Conservation (phyloP, 1,140 invertebrate species). For the Ctenoplectra terminalis region DNA sequence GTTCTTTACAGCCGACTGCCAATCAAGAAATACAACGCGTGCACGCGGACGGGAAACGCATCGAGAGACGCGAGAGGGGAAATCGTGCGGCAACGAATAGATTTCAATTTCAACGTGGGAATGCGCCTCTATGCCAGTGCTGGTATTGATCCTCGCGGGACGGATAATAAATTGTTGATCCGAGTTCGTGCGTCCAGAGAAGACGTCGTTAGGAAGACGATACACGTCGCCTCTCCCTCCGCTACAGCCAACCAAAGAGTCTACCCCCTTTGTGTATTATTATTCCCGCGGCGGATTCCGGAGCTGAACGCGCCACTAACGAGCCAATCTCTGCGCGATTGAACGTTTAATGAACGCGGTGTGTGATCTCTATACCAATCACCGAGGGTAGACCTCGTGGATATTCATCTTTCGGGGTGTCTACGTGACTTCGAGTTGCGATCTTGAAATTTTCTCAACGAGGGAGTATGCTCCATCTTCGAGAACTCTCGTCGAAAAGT, state of each 20-base stretch:
- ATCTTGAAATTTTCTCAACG: neutral
- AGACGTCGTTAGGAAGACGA: constrained; percentile 36
- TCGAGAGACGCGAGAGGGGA: too few relatives aligned
- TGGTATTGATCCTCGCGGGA: constrained; percentile 33
- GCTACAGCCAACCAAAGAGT: neutral
- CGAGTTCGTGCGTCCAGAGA: constrained; percentile 9
- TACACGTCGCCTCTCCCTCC: neutral
- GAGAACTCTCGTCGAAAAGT: too few relatives aligned
- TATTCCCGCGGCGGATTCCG: constrained; percentile 2
- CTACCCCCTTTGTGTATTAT: constrained; percentile 20
- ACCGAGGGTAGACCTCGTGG: neutral
- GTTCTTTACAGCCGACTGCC: constrained; percentile 58
- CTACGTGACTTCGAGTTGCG: too few relatives aligned
- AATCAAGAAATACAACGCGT: constrained; percentile 41
- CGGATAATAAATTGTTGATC: constrained; percentile 48
- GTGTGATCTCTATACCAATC: constrained; percentile 6
- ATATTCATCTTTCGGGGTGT: too few relatives aligned
- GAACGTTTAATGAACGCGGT: constrained; percentile 24
- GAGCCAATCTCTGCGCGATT: constrained; percentile 23
- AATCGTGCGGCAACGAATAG: constrained; percentile 2
- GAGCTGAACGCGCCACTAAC: constrained; percentile 20
- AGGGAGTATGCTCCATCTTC: too few relatives aligned
- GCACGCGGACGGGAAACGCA: neutral
- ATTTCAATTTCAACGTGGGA: constrained; percentile 52
- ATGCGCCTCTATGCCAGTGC: neutral